Evolutionary conservation across 2,797 vertebrate species (phyloP).

Genomic region (Spinibarbus caldwelli): DNA sequence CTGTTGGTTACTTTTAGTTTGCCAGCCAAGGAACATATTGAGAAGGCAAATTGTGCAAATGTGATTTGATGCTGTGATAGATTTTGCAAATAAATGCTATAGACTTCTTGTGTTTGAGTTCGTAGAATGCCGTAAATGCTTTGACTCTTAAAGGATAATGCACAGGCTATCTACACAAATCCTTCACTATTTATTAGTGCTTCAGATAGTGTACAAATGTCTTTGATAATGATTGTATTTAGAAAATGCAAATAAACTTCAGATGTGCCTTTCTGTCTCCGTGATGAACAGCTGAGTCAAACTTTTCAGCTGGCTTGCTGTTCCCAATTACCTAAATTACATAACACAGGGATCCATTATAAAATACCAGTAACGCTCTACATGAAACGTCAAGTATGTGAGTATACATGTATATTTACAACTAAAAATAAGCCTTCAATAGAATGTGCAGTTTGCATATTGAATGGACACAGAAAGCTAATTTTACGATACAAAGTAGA

Average conservation of each 20-base stretch:
- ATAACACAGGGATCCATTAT: not conserved
- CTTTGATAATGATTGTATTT: not conserved
- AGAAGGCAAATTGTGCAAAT: not conserved
- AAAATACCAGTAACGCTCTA: not conserved
- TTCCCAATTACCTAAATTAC: constrained; percentile 27
- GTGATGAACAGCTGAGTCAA: constrained; percentile 5
- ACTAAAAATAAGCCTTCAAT: not conserved
- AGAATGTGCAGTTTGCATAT: constrained; percentile 1
- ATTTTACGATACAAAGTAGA: not conserved
- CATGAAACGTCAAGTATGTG: not conserved
- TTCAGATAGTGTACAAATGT: not conserved
- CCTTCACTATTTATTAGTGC: not conserved
- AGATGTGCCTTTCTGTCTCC: not conserved
- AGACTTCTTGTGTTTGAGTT: not conserved
- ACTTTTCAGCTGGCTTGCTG: constrained; percentile 7
- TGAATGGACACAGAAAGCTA: not conserved
- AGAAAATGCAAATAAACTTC: not conserved
- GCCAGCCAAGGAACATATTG: not conserved
- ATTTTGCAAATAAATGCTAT: not conserved
- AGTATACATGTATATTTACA: not conserved
- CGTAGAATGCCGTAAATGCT: not conserved
- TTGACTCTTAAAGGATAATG: not conserved
- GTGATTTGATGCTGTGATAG: not conserved
- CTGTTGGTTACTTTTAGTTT: constrained; percentile 13
- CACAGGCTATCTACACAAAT: not conserved